Evolutionary conservation across 2,888 invertebrate species (phyloP).

Genomic region (Phyto melanocephala): DNA sequence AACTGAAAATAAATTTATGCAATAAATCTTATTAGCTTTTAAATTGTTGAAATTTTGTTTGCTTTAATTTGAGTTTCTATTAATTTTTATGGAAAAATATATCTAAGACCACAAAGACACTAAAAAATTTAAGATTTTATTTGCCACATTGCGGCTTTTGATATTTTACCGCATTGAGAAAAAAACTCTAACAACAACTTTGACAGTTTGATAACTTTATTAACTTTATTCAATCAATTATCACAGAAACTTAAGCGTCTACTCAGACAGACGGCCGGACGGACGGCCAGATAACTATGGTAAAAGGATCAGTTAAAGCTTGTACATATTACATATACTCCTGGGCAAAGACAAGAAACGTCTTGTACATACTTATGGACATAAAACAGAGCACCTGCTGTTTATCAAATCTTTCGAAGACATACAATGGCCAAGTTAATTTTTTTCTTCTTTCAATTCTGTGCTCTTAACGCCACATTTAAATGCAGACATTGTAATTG

Average conservation of each 20-base stretch:
- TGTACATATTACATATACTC: not conserved
- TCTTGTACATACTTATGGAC: not conserved
- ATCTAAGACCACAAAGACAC: not conserved
- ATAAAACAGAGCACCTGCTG: conserved; percentile 63
- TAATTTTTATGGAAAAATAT: conserved; percentile 26
- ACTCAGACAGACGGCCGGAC: not conserved
- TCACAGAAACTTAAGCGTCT: conserved; percentile 26
- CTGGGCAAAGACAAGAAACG: not conserved
- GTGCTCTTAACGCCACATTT: conserved; percentile 68
- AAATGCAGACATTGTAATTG: conserved; percentile 77
- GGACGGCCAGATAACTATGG: not conserved
- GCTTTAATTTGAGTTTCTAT: conserved; percentile 24
- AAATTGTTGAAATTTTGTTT: not conserved
- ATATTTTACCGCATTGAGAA: conserved; percentile 53
- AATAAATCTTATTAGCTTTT: conserved; percentile 4
- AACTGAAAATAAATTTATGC: not conserved
- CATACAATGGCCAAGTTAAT: conserved; percentile 26
- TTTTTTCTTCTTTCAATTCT: not conserved
- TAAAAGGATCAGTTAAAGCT: conserved; percentile 30
- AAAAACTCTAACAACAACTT: conserved; percentile 38
- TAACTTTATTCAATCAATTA: conserved; percentile 64
- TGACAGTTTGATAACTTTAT: conserved; percentile 64
- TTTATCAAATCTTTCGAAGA: conserved; percentile 57
- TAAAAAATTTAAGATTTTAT: conserved; percentile 19
- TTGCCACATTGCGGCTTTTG: conserved; percentile 47